Base-by-base conservation (phyloP, 1,140 invertebrate genomes). In the Coelopa frigida region DNA sequence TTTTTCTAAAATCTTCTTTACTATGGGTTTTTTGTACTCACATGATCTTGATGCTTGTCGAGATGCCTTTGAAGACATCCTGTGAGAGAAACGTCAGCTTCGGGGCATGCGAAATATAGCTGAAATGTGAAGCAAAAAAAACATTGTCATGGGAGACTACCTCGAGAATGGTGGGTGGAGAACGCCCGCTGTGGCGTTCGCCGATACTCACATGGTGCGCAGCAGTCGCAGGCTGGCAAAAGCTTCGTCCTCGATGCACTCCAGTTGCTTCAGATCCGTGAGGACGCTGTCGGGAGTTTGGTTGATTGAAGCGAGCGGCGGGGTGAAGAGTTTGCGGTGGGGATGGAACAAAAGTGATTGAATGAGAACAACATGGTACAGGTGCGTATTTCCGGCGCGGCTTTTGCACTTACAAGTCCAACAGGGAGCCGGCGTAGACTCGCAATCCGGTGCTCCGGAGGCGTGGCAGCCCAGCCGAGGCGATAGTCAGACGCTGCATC, bases 191-290 rank as follows among this genome's bases (percentile, higher is more conserved):
- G n/a, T n/a, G n/a, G n/a, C n/a, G n/a, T n/a, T n/a, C n/a, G n/a
- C n/a, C n/a, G n/a, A n/a, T n/a, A 73, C 74, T 65, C 68, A 75
- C 74, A 76, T 63, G 40, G 73, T 73, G 21, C 73, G 58, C 7
- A 76, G 51, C 35, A 72, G 52, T 6, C 55, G 58, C 44, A 73
- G 63, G 45, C 72, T 60, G 6, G 65, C 57, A 46, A 76, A 76
- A 7, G 69, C 71, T 8, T 70, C 67, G 15, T 70, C 55, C 56
- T 75, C 66, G 44, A 76, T 74, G 12, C 60, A 48, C 39, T 68
- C 56, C 15, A 76, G 56, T 27, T 72, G 45, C 14, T 64, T 59
- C 18, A 75, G 58, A 54, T 73, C 70, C 4, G 55, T 70, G 14
- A 76, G 57, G 20, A 61, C 61, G 46, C 74, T 75, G 49, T n/a